A percentile compares a stretch with the other conserved stretches of the same genome.
phyloP scores from a whole-genome alignment of 2,888 invertebrate genomes.

The Allophyes oxyacanthae region DNA sequence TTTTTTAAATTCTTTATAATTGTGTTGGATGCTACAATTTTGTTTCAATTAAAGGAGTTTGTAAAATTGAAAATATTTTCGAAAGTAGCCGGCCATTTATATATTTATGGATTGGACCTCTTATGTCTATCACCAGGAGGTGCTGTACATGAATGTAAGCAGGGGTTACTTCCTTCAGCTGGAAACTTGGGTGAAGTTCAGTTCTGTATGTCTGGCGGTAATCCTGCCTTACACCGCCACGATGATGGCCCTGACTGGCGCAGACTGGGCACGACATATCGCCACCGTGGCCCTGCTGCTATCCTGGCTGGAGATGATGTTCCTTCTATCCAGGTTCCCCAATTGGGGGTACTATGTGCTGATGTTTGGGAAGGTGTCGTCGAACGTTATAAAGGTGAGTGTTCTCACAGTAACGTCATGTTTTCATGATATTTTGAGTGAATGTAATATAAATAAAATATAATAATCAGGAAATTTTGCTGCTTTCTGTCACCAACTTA shows the following conservation, averaged over 20 bases:
- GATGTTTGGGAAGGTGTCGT: constrained; percentile 90
- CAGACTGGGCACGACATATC: constrained; percentile 81
- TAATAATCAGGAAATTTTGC: too few relatives aligned
- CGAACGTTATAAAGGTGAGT: constrained; percentile 87
- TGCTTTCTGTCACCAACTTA: too few relatives aligned
- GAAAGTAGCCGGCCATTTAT: too few relatives aligned
- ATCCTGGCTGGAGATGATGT: constrained; percentile 89
- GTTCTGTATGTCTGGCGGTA: constrained; percentile 74
- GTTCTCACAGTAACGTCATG: too few relatives aligned
- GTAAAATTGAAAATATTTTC: too few relatives aligned
- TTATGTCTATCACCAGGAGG: constrained; percentile 74
- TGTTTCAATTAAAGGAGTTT: too few relatives aligned
- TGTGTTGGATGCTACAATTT: too few relatives aligned
- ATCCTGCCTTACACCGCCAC: constrained; percentile 64
- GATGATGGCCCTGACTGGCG: constrained; percentile 45
- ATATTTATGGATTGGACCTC: too few relatives aligned
- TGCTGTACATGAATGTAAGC: constrained; percentile 79
- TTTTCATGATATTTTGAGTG: too few relatives aligned
- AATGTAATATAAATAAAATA: too few relatives aligned
- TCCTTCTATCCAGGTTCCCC: constrained; percentile 88
- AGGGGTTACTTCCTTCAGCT: constrained; percentile 81
- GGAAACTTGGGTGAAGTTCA: constrained; percentile 87
- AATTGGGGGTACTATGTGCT: constrained; percentile 90
- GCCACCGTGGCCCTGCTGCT: constrained; percentile 86
- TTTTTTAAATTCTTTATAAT: too few relatives aligned